Percentiles rank a stretch among this genome's conserved stretches.
Evolutionary conservation across 2,888 invertebrate species (phyloP).

Genomic region (Drepana falcataria): DNA sequence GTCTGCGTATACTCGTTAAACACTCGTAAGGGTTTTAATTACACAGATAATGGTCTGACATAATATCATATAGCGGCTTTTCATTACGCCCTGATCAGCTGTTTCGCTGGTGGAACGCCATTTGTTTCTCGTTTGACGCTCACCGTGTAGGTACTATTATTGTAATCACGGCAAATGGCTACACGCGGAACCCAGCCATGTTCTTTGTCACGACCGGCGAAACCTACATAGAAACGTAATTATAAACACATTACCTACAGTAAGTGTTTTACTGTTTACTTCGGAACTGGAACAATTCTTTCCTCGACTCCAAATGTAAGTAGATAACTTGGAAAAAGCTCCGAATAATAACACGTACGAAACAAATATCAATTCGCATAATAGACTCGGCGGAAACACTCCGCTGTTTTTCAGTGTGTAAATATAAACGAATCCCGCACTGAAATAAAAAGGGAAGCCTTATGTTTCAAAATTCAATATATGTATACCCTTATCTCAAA

Average conservation of each 20-base stretch:
- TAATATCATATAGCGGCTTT: conserved; percentile 27
- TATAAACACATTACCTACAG: conserved; percentile 74
- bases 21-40: conserved; percentile 52
- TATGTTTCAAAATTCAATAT: conserved; percentile 61
- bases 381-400: conserved; percentile 46
- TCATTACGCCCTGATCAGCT: conserved; percentile 30
- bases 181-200: conserved; percentile 26
- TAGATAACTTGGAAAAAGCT: conserved; percentile 1
- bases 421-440: conserved; percentile 43
- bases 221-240: conserved; percentile 61
- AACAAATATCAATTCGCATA: conserved; percentile 51
- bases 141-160: conserved; percentile 43
- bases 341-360: conserved; percentile 5
- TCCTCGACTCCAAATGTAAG: not conserved
- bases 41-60: conserved; percentile 38
- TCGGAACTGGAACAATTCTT: conserved; percentile 43
- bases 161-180: conserved; percentile 39
- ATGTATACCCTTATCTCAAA: conserved; percentile 52
- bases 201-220: conserved; percentile 50
- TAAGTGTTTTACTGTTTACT: conserved; percentile 56
- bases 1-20: conserved; percentile 36
- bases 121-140: conserved; percentile 40
- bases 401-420: conserved; percentile 42
- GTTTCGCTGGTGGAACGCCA: conserved; percentile 24
- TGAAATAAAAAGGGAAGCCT: conserved; percentile 56